phyloP scores from a whole-genome alignment of 2,797 vertebrate genomes.

The Numenius phaeopus region DNA sequence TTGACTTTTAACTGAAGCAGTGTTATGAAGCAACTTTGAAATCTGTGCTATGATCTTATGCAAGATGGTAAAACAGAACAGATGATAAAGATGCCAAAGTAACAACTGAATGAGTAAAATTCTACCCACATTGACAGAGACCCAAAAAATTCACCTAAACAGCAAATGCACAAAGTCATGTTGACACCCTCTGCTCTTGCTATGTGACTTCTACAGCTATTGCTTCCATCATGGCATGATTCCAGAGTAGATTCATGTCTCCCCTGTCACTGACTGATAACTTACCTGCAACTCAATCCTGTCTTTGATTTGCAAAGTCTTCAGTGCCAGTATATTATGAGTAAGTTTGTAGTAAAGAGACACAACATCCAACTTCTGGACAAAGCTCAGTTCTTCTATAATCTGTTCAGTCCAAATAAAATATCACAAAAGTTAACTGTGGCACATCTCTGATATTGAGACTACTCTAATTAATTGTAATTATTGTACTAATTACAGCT shows the following conservation, averaged over 20 bases:
- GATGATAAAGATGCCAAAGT: background rate
- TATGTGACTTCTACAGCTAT: background rate
- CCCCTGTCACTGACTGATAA: background rate
- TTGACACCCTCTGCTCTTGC: background rate
- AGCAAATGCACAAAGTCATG: background rate
- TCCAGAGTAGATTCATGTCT: background rate
- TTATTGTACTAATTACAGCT: background rate
- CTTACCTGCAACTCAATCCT: slow-evolving; percentile 81
- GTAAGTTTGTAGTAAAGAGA: slow-evolving; percentile 74
- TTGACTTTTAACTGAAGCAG: background rate
- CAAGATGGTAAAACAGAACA: background rate
- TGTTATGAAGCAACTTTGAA: background rate
- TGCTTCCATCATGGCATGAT: background rate
- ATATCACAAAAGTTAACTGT: background rate
- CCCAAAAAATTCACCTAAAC: background rate
- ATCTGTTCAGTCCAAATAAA: slow-evolving; percentile 69
- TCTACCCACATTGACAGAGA: background rate
- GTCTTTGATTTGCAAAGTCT: slow-evolving; percentile 73
- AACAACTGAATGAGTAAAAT: background rate
- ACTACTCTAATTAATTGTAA: background rate
- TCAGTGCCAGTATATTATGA: slow-evolving; percentile 80
- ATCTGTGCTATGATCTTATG: background rate
- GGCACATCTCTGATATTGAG: background rate
- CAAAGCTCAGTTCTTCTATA: slow-evolving; percentile 76
- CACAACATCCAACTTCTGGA: slow-evolving; percentile 47